Conservation (phyloP, 2,113 vertebrate genomes). For the Toxotes chatareus region DNA sequence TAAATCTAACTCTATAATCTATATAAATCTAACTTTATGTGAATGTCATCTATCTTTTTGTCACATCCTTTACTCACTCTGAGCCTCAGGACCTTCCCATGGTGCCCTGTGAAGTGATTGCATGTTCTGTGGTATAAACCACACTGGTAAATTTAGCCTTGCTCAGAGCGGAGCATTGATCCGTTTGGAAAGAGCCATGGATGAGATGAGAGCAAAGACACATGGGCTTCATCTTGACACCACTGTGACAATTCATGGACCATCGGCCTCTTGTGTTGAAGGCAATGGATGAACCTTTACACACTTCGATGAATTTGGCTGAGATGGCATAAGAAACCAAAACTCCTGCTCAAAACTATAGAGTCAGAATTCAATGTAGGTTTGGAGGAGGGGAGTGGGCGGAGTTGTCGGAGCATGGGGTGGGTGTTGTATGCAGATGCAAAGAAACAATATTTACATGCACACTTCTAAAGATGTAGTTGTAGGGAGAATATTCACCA, state of each 20-base stretch:
- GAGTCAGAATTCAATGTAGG: slow-evolving; percentile 52
- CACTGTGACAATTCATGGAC: slow-evolving; percentile 32
- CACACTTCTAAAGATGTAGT: slow-evolving; percentile 85
- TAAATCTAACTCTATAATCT: too few relatives aligned
- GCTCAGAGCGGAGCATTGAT: background rate
- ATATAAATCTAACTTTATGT: too few relatives aligned
- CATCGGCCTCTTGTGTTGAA: slow-evolving; percentile 22
- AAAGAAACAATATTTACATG: slow-evolving; percentile 84
- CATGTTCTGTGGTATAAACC: background rate
- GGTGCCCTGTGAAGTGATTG: background rate
- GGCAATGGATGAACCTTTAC: slow-evolving; percentile 53
- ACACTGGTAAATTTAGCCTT: background rate
- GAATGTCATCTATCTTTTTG: too few relatives aligned
- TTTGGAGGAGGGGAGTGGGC: slow-evolving; percentile 36
- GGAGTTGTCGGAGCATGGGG: slow-evolving; percentile 64
- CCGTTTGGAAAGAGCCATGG: slow-evolving; percentile 49
- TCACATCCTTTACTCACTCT: background rate
- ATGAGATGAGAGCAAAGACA: slow-evolving; percentile 48
- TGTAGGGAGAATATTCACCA: slow-evolving; percentile 87
- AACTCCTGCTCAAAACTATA: slow-evolving; percentile 37
- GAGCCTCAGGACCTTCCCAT: background rate
- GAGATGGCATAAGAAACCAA: slow-evolving; percentile 45
- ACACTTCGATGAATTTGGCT: slow-evolving; percentile 51
- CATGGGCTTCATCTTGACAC: slow-evolving; percentile 25
- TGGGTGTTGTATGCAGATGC: slow-evolving; percentile 83